These are phyloP conservation scores for Papilio machaon DNA, from an alignment of 1,140 invertebrate genomes.

Conservation along the genomic window DNA sequence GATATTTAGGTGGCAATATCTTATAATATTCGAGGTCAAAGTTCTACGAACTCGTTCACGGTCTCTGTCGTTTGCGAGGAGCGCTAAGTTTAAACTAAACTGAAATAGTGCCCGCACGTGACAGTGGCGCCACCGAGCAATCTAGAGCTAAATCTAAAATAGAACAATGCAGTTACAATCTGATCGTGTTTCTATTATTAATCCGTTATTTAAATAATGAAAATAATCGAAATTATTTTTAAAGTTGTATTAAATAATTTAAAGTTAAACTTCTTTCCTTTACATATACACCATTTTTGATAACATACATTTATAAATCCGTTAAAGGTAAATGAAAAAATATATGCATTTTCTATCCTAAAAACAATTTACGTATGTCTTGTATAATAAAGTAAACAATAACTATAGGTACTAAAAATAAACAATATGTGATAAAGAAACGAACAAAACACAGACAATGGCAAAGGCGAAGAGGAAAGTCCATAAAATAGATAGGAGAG, in stretches of 20 bases:
- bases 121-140: neutral
- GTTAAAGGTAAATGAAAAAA: no score
- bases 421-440: constrained; percentile 36
- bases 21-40: constrained; percentile 39
- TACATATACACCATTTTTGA: no score
- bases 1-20: neutral
- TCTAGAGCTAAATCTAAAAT: neutral
- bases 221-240: neutral
- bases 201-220: neutral
- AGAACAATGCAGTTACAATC: neutral
- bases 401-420: constrained; percentile 33
- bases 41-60: constrained; percentile 67
- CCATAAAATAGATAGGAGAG: constrained; percentile 37
- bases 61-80: constrained; percentile 59
- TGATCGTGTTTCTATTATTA: neutral
- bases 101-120: constrained; percentile 47
- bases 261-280: no score
- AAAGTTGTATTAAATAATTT: no score
- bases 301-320: no score
- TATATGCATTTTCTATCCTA: neutral
- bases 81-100: constrained; percentile 57
- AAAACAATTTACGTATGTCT: neutral
- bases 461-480: constrained; percentile 32
- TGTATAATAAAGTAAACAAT: neutral
- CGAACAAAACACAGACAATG: constrained; percentile 26